These are phyloP conservation scores for Notocelia uddmanniana DNA, from an alignment of 2,888 invertebrate genomes.

Conservation along the genomic window DNA sequence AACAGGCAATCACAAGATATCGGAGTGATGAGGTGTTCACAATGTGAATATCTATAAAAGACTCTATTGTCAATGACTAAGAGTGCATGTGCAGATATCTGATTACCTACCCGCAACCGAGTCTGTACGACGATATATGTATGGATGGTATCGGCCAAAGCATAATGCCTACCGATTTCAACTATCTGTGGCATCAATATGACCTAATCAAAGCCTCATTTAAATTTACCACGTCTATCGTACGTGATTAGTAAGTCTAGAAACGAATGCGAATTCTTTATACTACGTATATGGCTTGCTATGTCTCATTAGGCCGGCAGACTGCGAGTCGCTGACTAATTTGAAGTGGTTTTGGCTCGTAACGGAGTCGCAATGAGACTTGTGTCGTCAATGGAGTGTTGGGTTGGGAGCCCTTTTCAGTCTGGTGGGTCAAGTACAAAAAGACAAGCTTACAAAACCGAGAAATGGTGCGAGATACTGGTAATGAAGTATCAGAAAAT, in stretches of 20 bases:
- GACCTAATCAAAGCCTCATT: conserved; percentile 20
- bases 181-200: background rate
- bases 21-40: no score
- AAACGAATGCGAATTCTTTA: conserved; percentile 29
- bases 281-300: conserved; percentile 13
- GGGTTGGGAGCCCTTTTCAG: background rate
- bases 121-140: no score
- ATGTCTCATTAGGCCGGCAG: conserved; percentile 36
- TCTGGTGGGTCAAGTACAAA: background rate
- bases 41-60: no score
- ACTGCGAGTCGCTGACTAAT: conserved; percentile 40
- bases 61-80: no score
- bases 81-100: background rate
- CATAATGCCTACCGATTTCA: no score
- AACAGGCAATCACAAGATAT: no score
- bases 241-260: conserved; percentile 35
- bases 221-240: background rate
- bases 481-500: no score
- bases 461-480: no score
- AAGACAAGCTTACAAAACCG: no score
- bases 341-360: conserved; percentile 37
- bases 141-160: no score
- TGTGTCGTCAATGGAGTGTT: conserved; percentile 12
- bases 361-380: background rate
- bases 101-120: no score